A percentile compares a stretch with the other conserved stretches of the same genome.
Conservation (phyloP, 2,888 invertebrate species). For the Drosophila dives region DNA sequence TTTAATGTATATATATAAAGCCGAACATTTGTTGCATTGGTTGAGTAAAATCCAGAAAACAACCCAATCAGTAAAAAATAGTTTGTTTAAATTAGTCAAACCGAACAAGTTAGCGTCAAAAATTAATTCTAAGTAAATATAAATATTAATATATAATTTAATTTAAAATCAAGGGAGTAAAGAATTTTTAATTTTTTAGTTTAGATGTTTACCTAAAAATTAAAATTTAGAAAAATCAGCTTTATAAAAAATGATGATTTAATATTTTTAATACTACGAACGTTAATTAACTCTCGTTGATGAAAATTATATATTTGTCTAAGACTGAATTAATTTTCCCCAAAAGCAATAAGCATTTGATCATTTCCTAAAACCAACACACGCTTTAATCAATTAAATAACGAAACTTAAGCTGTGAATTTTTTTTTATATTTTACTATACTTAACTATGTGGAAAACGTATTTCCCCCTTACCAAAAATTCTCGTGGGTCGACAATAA, state of each 20-base stretch:
- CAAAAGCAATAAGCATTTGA: background rate
- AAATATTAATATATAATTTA: no score
- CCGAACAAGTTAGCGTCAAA: background rate
- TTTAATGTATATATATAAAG: background rate
- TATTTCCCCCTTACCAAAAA: background rate
- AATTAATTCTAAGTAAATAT: no score
- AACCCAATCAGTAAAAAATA: background rate
- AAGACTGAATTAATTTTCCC: background rate
- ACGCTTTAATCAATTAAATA: constrained; percentile 18
- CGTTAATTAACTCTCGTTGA: background rate
- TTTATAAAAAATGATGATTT: background rate
- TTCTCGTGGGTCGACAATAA: background rate
- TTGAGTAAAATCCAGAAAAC: background rate
- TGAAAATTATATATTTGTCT: background rate
- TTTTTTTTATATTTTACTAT: constrained; percentile 14
- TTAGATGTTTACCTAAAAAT: no score
- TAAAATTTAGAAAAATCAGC: background rate
- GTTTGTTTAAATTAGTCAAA: background rate
- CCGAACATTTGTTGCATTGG: background rate
- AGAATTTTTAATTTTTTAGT: background rate
- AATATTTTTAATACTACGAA: background rate
- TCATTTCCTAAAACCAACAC: constrained; percentile 1
- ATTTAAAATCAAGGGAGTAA: background rate
- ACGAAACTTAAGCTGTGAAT: constrained; percentile 23
- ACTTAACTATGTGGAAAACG: constrained; percentile 1